Percentiles rank a stretch among this genome's conserved stretches.
Conservation (phyloP, 2,113 vertebrate genomes). For the Turnix velox region DNA sequence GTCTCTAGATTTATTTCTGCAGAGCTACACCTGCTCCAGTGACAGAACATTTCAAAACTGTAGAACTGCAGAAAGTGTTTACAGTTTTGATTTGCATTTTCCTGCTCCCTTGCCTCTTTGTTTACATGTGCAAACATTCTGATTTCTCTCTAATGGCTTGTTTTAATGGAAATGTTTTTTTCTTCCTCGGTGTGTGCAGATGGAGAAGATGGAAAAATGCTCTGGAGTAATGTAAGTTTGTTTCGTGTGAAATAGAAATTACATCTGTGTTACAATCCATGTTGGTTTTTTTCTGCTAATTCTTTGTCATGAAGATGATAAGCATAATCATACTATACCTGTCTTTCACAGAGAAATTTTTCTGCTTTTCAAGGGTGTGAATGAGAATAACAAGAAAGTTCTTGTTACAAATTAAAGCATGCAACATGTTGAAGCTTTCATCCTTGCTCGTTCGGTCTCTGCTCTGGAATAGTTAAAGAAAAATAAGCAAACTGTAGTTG, state of each 20-base stretch:
- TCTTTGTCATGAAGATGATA: slow-evolving; percentile 41
- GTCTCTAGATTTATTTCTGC: slow-evolving; percentile 5
- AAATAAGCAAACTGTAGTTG: slow-evolving; percentile 37
- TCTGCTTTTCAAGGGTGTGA: slow-evolving; percentile 83
- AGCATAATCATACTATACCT: slow-evolving; percentile 69
- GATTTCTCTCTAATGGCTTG: slow-evolving; percentile 9
- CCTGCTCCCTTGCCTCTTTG: background rate
- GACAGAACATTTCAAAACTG: slow-evolving; percentile 20
- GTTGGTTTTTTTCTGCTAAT: background rate
- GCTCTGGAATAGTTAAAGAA: slow-evolving; percentile 69
- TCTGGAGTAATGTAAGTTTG: background rate
- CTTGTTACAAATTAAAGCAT: slow-evolving; percentile 79
- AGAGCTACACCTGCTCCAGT: slow-evolving; percentile 30
- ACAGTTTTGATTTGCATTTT: slow-evolving; percentile 8
- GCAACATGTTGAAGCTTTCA: slow-evolving; percentile 74
- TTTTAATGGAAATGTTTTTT: slow-evolving; percentile 21
- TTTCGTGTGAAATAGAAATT: background rate
- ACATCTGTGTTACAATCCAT: background rate
- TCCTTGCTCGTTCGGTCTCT: slow-evolving; percentile 71
- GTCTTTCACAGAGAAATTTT: slow-evolving; percentile 80
- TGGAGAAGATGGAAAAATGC: background rate
- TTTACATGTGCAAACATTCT: background rate
- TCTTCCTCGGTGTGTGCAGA: background rate
- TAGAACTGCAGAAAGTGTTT: slow-evolving; percentile 26
- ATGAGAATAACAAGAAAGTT: slow-evolving; percentile 79